Evolutionary conservation across 2,797 vertebrate genomes (phyloP), one percentile per base, ranked within the genome.

Genomic region (Todus mexicanus): DNA sequence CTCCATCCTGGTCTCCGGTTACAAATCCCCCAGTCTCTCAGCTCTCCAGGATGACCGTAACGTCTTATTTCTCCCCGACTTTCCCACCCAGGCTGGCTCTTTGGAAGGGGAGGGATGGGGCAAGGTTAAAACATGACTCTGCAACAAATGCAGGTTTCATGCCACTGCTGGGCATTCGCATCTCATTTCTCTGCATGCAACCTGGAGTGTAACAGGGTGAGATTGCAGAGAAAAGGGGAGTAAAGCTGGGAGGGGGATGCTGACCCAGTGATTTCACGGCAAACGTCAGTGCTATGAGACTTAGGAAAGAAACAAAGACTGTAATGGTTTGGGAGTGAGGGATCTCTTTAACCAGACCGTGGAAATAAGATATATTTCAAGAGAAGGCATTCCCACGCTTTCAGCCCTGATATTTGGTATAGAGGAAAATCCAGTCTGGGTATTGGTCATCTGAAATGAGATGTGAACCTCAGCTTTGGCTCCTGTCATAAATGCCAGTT

Each of bases 311-410:
- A 83, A 96, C 91, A 95, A 92, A 93, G 51, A 82, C 84, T 89
- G 50, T 94, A 94, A 94, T 80, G 84, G 91, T 72, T 93, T 94
- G 90, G 89, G 93, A 88, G 87, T 86, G 60, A 95, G 71, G 65
- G 80, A 79, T 53, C 78, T 90, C 75, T 89, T 80, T 85, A 91
- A 75, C 81, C 54, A 75, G 74, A 93, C 60, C 15, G 4, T 80
- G 82, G 85, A 95, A 96, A 96, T 94, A 93, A 89, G 91, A 94
- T 93, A 75, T 51, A 93, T 85, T 92, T 92, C 66, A 84, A 89
- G 69, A 91, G 59, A 86, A 92, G 60, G 43, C 73, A 83, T 93
- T 94, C 92, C 89, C 93, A 95, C 5, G 35, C 82, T 94, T 89
- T 82, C 68, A 80, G 77, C 64, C n/a, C 27, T 73, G 37, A 56